phyloP scores from a whole-genome alignment of 2,113 vertebrate species.

The Nothocercus nigrocapillus region DNA sequence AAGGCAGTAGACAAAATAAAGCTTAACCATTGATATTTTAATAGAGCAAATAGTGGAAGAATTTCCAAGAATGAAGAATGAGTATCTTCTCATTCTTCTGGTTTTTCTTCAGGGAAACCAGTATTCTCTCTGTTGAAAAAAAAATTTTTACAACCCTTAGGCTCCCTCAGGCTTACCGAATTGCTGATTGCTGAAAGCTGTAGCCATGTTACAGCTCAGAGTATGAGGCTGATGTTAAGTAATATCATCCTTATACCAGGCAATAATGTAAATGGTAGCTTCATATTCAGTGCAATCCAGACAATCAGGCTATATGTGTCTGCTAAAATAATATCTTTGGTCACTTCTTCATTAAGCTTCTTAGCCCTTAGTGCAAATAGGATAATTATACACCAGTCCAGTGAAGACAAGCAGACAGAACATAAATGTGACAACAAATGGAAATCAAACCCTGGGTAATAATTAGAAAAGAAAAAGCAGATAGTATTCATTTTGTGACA shows the following conservation, averaged over 20 bases:
- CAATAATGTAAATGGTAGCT: neutral
- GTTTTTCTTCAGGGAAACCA: neutral
- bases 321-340: slow-evolving; percentile 9
- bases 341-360: slow-evolving; percentile 45
- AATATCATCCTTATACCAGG: neutral
- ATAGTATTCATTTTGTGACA: neutral
- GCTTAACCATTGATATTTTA: neutral
- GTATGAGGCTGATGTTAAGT: neutral
- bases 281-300: slow-evolving; percentile 13
- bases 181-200: neutral
- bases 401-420: neutral
- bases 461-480: neutral
- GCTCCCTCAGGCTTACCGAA: neutral
- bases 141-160: neutral
- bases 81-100: neutral
- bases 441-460: neutral
- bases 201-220: neutral
- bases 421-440: neutral
- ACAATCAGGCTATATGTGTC: neutral
- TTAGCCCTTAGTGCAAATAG: neutral
- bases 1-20: neutral
- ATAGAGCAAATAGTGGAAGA: neutral
- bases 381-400: neutral
- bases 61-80: neutral
- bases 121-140: neutral